A percentile compares a stretch with the other conserved stretches of the same genome.
phyloP scores from a whole-genome alignment of 1,140 invertebrate genomes.

The Drosophila pruinosa region DNA sequence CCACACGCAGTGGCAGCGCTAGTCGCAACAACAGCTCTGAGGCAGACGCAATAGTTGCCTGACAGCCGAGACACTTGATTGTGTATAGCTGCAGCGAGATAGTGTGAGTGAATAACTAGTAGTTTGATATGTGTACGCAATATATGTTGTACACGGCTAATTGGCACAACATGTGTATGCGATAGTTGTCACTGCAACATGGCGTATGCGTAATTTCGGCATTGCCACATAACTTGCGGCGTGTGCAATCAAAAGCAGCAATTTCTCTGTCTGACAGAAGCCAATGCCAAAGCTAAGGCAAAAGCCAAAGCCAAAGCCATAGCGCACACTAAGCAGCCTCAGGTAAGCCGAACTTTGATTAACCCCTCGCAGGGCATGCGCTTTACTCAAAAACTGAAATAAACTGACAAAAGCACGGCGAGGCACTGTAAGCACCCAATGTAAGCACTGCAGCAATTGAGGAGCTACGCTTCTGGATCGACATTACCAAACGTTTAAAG shows the following conservation, averaged over 20 bases:
- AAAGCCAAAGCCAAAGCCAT: slow-evolving; percentile 26
- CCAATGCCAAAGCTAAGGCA: slow-evolving; percentile 8
- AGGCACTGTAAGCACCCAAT: no score
- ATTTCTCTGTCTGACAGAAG: slow-evolving; percentile 15
- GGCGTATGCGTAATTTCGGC: slow-evolving; percentile 68
- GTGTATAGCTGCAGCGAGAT: slow-evolving; percentile 12
- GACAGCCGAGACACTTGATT: slow-evolving; percentile 44
- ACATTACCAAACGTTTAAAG: slow-evolving; percentile 49
- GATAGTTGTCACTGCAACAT: slow-evolving; percentile 41
- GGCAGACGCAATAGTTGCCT: slow-evolving; percentile 14
- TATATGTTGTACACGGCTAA: slow-evolving; percentile 66
- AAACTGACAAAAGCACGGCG: slow-evolving; percentile 28
- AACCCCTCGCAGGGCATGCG: slow-evolving; percentile 36
- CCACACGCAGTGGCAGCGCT: slow-evolving; percentile 44
- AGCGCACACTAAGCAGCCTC: slow-evolving; percentile 38
- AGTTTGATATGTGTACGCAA: slow-evolving; percentile 73
- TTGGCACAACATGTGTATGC: slow-evolving; percentile 28
- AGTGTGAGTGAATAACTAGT: slow-evolving; percentile 37
- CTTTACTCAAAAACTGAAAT: slow-evolving; percentile 27
- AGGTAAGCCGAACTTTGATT: slow-evolving; percentile 73
- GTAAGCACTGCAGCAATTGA: neutral
- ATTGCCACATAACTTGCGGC: slow-evolving; percentile 33
- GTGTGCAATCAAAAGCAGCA: slow-evolving; percentile 41
- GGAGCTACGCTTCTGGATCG: slow-evolving; percentile 15
- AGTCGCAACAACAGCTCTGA: slow-evolving; percentile 1